phyloP scores from a whole-genome alignment of 2,797 vertebrate species.

The Nyctalus aviator region DNA sequence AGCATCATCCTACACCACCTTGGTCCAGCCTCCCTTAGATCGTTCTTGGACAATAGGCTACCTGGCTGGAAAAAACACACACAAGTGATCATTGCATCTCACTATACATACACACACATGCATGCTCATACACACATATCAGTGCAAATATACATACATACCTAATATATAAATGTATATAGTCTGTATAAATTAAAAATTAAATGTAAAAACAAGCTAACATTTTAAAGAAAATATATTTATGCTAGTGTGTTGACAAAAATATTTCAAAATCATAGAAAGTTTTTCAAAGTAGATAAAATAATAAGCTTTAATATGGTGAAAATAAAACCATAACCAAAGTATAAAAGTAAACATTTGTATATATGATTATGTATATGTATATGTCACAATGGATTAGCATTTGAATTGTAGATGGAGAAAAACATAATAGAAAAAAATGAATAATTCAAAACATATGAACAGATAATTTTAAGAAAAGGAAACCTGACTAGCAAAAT shows the following conservation, averaged over 20 bases:
- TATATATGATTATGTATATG: neutral
- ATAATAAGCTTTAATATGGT: neutral
- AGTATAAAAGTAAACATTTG: neutral
- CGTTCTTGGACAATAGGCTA: neutral
- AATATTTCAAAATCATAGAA: neutral
- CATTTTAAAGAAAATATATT: neutral
- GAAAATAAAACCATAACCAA: constrained; percentile 12
- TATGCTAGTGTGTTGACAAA: neutral
- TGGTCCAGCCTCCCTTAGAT: neutral
- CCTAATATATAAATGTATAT: neutral
- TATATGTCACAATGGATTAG: neutral
- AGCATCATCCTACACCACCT: neutral
- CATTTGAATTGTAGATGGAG: neutral
- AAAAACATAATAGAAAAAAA: constrained; percentile 40
- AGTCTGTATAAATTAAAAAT: neutral
- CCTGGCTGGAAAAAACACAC: neutral
- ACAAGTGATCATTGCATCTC: neutral
- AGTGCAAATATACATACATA: neutral
- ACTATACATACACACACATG: neutral
- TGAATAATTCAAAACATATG: neutral
- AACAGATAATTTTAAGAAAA: constrained; percentile 1
- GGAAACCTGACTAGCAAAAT: neutral
- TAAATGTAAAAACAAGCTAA: neutral
- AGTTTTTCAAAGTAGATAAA: neutral
- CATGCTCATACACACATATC: neutral